These are phyloP conservation scores for Pheucticus melanocephalus DNA, from an alignment of 2,113 vertebrate species.

Conservation along the genomic window DNA sequence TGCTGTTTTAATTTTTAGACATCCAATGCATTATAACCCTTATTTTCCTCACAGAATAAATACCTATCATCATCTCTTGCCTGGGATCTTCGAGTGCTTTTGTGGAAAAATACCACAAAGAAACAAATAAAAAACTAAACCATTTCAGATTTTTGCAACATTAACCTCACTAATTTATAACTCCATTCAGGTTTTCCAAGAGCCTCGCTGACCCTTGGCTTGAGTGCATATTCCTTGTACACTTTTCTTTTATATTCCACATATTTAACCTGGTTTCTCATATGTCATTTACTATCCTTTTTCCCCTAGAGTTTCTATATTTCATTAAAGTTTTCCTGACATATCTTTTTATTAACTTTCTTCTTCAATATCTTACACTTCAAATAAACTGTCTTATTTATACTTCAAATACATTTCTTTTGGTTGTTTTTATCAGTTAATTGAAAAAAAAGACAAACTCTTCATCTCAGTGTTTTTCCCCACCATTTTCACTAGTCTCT, in stretches of 20 bases:
- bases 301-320: neutral
- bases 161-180: neutral
- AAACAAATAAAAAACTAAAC: neutral
- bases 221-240: neutral
- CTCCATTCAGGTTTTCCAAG: neutral
- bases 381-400: constrained; percentile 34
- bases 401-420: neutral
- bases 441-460: neutral
- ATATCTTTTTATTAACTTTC: constrained; percentile 12
- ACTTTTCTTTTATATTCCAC: neutral
- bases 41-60: neutral
- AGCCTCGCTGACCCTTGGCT: neutral
- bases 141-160: neutral
- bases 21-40: neutral
- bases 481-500: neutral
- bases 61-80: neutral
- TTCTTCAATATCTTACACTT: neutral
- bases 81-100: neutral
- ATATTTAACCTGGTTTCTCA: neutral
- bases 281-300: neutral
- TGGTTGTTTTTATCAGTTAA: constrained; percentile 21
- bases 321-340: neutral
- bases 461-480: neutral
- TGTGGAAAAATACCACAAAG: neutral
- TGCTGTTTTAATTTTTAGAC: neutral